Evolutionary conservation across 2,113 vertebrate species (phyloP), one percentile per base, ranked within the genome.

Genomic region (Hypomesus transpacificus): DNA sequence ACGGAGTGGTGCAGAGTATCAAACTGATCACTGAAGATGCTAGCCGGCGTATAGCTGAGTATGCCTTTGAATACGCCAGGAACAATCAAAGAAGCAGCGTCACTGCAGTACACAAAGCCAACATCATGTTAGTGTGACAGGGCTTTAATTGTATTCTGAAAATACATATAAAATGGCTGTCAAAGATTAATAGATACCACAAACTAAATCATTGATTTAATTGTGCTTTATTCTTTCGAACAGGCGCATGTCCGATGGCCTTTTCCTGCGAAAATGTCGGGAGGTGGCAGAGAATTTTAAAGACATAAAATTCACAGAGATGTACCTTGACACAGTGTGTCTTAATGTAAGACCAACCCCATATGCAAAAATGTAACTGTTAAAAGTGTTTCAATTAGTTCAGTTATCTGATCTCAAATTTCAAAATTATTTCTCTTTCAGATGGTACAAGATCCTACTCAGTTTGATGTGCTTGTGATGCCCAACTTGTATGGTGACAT

Each of bases 261-360:
- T 98, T 75, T 98, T 98, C 78, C 92, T 98, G 69, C 93, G 93
- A 31, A 96, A 98, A 78, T 98, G 96, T 89, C 90, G 96, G 22
- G 96, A 98, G 66, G 96, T 95, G 76, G 96, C 96, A 3, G 96
- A 98, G 77, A 95, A 91, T 87, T 98, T 86, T 90, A 98, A 97
- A 91, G 96, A 97, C 71, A 93, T 98, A 61, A 96, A 96, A 82
- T 98, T 98, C 85, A 98, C 94, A 2, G 96, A 98, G 90, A 98
- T 98, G 96, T 98, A 98, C 84, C 93, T 98, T 57, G 96, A 98
- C 89, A 98, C 96, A 0, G 96, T 98, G 22, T 98, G 96, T 80
- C 91, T 98, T 68, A 98, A 98, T 60, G 96, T 98, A 82, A 91
- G 96, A 87, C 58, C 28, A 17, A 26, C 26, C 59, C 24, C 17